phyloP scores from a whole-genome alignment of 2,797 vertebrate genomes.

The Coendou prehensilis region DNA sequence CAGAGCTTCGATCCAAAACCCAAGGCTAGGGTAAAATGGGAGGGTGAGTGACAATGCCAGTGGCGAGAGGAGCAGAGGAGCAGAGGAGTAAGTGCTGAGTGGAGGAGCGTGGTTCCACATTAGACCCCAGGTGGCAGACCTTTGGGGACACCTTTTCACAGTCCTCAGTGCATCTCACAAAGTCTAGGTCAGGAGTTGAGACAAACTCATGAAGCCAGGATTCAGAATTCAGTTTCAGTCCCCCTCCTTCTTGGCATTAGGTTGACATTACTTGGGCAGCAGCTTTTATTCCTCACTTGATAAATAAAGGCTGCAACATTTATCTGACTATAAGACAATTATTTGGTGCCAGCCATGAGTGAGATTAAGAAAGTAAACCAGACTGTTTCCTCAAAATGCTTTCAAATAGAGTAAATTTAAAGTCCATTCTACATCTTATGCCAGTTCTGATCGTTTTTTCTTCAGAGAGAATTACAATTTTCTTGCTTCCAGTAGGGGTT shows the following conservation, averaged over 20 bases:
- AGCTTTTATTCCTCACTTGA: not conserved
- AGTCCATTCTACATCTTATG: not conserved
- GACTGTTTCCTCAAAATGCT: not conserved
- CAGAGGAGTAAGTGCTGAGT: not conserved
- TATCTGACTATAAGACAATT: not conserved
- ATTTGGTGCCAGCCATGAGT: not conserved
- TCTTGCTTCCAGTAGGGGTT: not conserved
- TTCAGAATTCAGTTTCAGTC: not conserved
- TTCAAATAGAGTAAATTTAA: constrained; percentile 44
- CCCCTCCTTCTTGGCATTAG: not conserved
- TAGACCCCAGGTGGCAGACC: not conserved
- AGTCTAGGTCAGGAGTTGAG: not conserved
- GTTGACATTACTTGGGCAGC: not conserved
- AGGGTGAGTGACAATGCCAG: not conserved
- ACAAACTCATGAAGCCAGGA: not conserved
- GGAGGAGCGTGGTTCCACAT: not conserved
- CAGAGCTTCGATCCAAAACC: not conserved
- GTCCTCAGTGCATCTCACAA: not conserved
- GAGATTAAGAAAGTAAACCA: constrained; percentile 35
- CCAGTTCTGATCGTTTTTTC: not conserved
- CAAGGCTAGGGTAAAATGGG: not conserved
- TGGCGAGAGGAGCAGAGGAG: too few relatives aligned
- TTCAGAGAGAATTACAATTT: not conserved
- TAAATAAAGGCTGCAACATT: constrained; percentile 10
- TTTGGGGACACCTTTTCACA: too few relatives aligned